A percentile compares a stretch with the other conserved stretches of the same genome.
phyloP scores from a whole-genome alignment of 2,797 vertebrate species.

The Margarornis squamiger region DNA sequence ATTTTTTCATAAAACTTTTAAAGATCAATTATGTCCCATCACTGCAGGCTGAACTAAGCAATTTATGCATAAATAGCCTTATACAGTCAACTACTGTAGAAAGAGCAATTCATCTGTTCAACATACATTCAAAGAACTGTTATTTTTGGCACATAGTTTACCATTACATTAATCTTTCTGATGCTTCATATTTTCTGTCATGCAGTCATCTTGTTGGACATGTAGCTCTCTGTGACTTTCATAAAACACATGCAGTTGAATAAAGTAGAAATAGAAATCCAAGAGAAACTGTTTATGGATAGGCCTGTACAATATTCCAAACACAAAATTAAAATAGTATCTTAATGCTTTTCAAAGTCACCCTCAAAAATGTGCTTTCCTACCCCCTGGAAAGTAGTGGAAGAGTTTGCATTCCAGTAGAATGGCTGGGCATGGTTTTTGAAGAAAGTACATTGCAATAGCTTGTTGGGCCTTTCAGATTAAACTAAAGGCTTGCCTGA shows the following conservation, averaged over 20 bases:
- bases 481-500: neutral
- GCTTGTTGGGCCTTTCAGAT: neutral
- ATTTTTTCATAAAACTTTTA: slow-evolving; percentile 77
- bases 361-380: neutral
- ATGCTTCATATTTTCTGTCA: slow-evolving; percentile 10
- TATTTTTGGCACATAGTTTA: slow-evolving; percentile 39
- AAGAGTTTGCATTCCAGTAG: neutral
- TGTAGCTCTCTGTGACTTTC: neutral
- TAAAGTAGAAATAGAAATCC: neutral
- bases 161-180: slow-evolving; percentile 29
- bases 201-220: neutral
- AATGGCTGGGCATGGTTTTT: neutral
- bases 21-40: slow-evolving; percentile 76
- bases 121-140: slow-evolving; percentile 22
- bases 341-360: neutral
- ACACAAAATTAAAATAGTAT: neutral
- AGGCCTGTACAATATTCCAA: neutral
- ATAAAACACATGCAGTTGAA: neutral
- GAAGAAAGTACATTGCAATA: neutral
- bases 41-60: slow-evolving; percentile 73
- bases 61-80: slow-evolving; percentile 72
- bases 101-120: slow-evolving; percentile 63
- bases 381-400: neutral
- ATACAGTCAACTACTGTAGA: slow-evolving; percentile 44
- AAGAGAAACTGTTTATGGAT: neutral